Conservation (phyloP, 1,140 invertebrate species). For the Sycobia sp. region DNA sequence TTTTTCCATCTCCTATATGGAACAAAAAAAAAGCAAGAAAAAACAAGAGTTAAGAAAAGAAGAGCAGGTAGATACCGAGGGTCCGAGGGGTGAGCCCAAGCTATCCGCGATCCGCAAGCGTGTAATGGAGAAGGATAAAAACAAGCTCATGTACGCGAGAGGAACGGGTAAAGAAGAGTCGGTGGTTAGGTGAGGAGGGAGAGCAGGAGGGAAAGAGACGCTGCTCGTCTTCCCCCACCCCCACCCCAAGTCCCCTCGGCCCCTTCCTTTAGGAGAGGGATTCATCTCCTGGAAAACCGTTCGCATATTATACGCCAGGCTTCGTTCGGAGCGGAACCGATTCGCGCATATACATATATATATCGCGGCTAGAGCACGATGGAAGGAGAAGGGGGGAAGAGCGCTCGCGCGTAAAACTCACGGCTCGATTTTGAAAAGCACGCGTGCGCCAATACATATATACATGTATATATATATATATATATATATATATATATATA, state of each 20-base stretch:
- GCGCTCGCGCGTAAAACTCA: background rate
- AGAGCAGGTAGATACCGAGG: no score
- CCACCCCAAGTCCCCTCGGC: no score
- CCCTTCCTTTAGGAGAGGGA: background rate
- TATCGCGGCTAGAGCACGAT: no score
- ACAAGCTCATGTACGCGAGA: background rate
- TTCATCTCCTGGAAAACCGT: background rate
- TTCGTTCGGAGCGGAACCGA: background rate
- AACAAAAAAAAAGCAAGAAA: background rate
- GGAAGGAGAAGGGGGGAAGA: background rate
- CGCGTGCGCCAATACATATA: no score
- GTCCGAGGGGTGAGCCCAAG: background rate
- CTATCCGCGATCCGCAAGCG: background rate
- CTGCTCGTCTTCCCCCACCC: no score
- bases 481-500: no score
- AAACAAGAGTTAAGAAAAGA: no score
- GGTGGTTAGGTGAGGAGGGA: background rate
- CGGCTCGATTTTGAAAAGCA: conserved; percentile 7
- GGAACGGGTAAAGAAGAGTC: no score
- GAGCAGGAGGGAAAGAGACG: background rate
- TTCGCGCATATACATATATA: no score
- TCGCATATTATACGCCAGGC: background rate
- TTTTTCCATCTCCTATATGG: no score
- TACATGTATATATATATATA: no score
- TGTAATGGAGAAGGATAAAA: background rate